Evolutionary conservation across 2,113 vertebrate genomes (phyloP).

Genomic region (Brachirus orientalis): DNA sequence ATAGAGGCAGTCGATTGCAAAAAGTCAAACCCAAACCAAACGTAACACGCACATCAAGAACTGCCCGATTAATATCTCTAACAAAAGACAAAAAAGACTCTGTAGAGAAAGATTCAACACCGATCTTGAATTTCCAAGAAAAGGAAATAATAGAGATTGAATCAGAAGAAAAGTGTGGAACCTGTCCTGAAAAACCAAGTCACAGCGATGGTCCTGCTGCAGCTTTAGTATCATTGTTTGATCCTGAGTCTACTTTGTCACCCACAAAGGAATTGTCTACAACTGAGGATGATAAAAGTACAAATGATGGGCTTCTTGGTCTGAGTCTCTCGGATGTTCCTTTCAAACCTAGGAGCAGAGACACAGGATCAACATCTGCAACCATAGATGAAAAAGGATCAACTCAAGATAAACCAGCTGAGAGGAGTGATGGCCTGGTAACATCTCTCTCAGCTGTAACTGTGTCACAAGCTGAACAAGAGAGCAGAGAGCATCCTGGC

Average conservation of each 20-base stretch:
- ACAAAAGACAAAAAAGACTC: neutral
- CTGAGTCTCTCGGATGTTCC: neutral
- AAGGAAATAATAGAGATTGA: neutral
- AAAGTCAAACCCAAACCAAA: neutral
- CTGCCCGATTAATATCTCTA: neutral
- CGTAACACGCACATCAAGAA: neutral
- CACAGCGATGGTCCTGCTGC: neutral
- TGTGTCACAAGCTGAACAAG: conserved; percentile 6
- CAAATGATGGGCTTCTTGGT: neutral
- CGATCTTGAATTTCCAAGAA: neutral
- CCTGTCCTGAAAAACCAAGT: neutral
- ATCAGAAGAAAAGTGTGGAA: neutral
- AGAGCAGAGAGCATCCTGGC: neutral
- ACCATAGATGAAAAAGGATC: conserved; percentile 2
- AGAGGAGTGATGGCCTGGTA: neutral
- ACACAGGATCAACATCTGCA: neutral
- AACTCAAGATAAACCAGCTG: neutral
- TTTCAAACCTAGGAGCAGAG: conserved; percentile 3
- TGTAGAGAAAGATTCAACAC: neutral
- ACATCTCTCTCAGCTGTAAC: neutral
- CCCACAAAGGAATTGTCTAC: neutral
- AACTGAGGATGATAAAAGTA: conserved; percentile 8
- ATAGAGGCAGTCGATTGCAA: neutral
- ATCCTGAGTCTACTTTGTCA: neutral
- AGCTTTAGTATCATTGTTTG: neutral